These are phyloP conservation scores for Muscicapa comitata DNA, from an alignment of 2,797 vertebrate species.

Conservation along the genomic window DNA sequence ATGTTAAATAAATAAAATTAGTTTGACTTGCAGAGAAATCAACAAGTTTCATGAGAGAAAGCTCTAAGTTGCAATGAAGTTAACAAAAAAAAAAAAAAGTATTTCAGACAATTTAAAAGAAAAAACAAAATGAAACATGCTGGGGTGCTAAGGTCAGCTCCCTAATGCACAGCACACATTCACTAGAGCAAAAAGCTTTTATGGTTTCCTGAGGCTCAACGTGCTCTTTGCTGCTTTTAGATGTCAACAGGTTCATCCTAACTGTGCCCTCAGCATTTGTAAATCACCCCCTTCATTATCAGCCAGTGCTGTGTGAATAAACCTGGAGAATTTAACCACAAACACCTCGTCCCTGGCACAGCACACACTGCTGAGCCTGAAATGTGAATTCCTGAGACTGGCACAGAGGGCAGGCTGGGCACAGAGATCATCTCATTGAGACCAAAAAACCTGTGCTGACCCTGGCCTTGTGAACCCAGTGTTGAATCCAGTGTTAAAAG, in stretches of 20 bases:
- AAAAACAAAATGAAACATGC: neutral
- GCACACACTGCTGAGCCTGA: neutral
- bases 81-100: neutral
- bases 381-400: neutral
- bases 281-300: constrained; percentile 20
- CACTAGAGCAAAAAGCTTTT: neutral
- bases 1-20: neutral
- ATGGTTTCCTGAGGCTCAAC: neutral
- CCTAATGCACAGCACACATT: neutral
- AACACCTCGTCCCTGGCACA: neutral
- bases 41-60: neutral
- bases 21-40: neutral
- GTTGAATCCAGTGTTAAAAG: neutral
- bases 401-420: accelerated
- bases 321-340: neutral
- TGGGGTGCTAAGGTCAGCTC: neutral
- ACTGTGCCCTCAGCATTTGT: neutral
- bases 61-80: neutral
- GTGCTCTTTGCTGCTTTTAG: neutral
- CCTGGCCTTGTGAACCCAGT: neutral
- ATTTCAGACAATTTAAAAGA: neutral
- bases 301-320: neutral
- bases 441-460: too few species aligned
- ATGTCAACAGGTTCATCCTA: constrained; percentile 25
- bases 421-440: accelerated